Percentiles rank a stretch among this genome's conserved stretches.
Conservation (phyloP, 2,888 invertebrate genomes). For the Lasioglossum marginatum region DNA sequence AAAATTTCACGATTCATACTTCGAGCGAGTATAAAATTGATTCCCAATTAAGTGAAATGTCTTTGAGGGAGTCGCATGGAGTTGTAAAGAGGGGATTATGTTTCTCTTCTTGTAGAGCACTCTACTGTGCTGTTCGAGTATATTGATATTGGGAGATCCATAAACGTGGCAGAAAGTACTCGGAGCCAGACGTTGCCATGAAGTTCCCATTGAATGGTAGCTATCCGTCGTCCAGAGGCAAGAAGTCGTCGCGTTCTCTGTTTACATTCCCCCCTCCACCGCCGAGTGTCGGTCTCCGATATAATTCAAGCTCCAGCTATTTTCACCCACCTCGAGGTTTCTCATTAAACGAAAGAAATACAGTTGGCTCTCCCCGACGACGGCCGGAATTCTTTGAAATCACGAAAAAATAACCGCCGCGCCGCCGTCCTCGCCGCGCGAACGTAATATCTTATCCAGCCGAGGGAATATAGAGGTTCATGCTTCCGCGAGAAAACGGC, state of each 20-base stretch:
- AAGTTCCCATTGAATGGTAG: background rate
- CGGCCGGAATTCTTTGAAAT: background rate
- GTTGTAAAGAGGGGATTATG: background rate
- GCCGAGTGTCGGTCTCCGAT: background rate
- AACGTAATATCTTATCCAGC: conserved; percentile 2
- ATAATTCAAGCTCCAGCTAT: conserved; percentile 10
- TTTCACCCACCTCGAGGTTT: conserved; percentile 4
- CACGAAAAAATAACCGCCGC: background rate
- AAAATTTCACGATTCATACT: no score
- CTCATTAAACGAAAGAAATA: conserved; percentile 13
- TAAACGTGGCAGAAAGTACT: background rate
- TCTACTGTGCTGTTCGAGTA: background rate
- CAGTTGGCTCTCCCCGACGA: background rate
- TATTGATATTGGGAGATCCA: background rate
- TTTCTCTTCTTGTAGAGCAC: background rate
- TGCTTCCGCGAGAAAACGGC: background rate
- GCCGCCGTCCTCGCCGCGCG: background rate
- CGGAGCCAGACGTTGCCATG: background rate
- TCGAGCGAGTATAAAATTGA: no score
- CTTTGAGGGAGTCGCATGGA: background rate
- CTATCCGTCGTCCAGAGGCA: background rate
- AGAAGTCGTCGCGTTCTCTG: background rate
- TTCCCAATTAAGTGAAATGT: background rate
- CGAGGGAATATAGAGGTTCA: background rate
- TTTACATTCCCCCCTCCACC: background rate